A percentile compares a stretch with the other conserved stretches of the same genome.
Conservation (phyloP, 2,113 vertebrate genomes). For the Cololabis saira region DNA sequence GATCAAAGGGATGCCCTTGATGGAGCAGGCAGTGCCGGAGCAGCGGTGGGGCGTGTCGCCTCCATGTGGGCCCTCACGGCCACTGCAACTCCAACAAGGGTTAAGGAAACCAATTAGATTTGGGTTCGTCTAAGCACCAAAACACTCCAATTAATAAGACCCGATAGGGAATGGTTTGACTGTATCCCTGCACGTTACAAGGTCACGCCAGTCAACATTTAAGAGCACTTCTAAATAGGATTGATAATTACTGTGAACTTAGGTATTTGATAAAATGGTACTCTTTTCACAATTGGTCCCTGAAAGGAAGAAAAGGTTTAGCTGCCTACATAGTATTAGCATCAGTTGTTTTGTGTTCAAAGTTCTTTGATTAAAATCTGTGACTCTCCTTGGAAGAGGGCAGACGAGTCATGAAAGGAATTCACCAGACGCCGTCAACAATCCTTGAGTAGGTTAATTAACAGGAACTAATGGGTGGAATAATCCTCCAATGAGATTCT, state of each 20-base stretch:
- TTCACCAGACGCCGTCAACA: conserved; percentile 6
- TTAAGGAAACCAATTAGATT: background rate
- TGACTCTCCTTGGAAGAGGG: background rate
- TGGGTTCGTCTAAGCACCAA: background rate
- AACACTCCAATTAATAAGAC: background rate
- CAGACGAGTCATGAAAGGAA: conserved; percentile 17
- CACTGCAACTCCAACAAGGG: conserved; percentile 8
- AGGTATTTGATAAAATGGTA: background rate
- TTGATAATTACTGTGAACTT: background rate
- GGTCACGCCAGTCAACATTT: background rate
- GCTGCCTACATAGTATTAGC: background rate
- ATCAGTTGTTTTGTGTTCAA: background rate
- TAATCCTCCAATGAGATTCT: background rate
- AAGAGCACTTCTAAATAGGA: background rate
- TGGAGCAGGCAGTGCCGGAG: background rate
- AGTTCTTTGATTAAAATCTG: background rate
- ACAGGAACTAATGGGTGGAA: background rate
- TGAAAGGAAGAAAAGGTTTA: conserved; percentile 5
- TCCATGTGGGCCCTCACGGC: conserved; percentile 27
- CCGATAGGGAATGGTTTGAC: too few relatives aligned
- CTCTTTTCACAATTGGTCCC: background rate
- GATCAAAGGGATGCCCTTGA: conserved; percentile 60
- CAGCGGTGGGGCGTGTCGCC: conserved; percentile 44
- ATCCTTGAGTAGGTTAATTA: conserved; percentile 22
- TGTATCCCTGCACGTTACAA: background rate